phyloP scores from a whole-genome alignment of 2,888 invertebrate species.

The Rhopalosiphum nymphaeae region DNA sequence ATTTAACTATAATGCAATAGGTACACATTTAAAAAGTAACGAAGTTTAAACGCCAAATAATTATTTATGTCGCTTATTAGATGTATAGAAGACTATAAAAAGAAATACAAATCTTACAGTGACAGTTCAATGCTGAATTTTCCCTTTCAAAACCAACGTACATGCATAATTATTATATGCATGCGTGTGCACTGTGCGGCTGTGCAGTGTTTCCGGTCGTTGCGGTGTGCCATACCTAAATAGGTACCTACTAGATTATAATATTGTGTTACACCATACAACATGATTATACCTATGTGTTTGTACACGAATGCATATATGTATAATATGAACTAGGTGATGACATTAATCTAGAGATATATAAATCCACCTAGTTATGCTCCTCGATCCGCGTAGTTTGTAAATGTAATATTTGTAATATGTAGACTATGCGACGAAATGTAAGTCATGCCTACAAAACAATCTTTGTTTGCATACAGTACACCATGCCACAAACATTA shows the following conservation, averaged over 20 bases:
- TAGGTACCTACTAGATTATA: neutral
- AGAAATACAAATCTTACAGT: neutral
- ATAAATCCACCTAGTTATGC: neutral
- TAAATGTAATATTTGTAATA: constrained; percentile 1
- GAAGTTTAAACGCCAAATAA: neutral
- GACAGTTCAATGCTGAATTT: neutral
- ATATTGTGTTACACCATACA: neutral
- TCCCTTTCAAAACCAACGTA: constrained; percentile 18
- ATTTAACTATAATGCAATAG: neutral
- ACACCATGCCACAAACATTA: neutral
- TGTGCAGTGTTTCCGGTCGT: neutral
- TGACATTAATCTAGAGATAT: neutral
- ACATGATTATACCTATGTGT: neutral
- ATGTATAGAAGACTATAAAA: neutral
- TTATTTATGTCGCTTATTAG: neutral
- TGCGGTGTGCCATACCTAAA: neutral
- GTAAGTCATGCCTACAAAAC: constrained; percentile 19
- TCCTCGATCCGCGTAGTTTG: neutral
- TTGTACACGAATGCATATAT: neutral
- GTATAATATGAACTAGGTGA: neutral
- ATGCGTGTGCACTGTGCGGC: no score
- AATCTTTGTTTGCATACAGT: neutral
- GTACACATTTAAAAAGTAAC: neutral
- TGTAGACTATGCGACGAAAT: constrained; percentile 53
- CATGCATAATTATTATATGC: neutral